These are phyloP conservation scores for Channallabes apus DNA, from an alignment of 2,797 vertebrate genomes.

Conservation along the genomic window DNA sequence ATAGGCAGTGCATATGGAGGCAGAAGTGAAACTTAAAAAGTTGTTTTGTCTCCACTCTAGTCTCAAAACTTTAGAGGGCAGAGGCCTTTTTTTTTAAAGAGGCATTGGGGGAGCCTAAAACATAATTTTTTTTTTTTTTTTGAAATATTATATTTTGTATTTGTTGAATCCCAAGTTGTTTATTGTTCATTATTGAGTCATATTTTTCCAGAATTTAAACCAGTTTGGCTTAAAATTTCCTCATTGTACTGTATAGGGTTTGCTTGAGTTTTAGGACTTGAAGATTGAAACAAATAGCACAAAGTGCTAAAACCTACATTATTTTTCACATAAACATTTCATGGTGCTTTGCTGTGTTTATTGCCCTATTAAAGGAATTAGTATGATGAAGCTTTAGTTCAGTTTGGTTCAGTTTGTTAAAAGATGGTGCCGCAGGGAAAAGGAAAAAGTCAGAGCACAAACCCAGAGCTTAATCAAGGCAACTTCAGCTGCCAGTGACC, in stretches of 20 bases:
- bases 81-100: not conserved
- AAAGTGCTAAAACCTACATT: conserved; percentile 31
- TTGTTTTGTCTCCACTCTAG: conserved; percentile 70
- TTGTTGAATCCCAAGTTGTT: not conserved
- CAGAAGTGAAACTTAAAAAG: conserved; percentile 72
- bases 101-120: not conserved
- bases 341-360: conserved; percentile 44
- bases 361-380: conserved; percentile 65
- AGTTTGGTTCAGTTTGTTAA: conserved; percentile 50
- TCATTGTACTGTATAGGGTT: not conserved
- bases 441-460: conserved; percentile 75
- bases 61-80: conserved; percentile 59
- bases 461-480: conserved; percentile 74
- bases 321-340: conserved; percentile 45
- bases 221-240: not conserved
- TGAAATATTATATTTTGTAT: not conserved
- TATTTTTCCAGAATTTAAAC: too few relatives aligned
- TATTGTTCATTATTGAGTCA: not conserved
- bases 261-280: not conserved
- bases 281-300: conserved; percentile 22
- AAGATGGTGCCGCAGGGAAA: conserved; percentile 57
- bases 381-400: conserved; percentile 55
- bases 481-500: conserved; percentile 77
- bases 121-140: too few relatives aligned
- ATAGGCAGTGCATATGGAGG: conserved; percentile 64